Percentiles rank a stretch among this genome's conserved stretches.
Evolutionary conservation across 2,113 vertebrate species (phyloP).

Genomic region (Corapipo altera): DNA sequence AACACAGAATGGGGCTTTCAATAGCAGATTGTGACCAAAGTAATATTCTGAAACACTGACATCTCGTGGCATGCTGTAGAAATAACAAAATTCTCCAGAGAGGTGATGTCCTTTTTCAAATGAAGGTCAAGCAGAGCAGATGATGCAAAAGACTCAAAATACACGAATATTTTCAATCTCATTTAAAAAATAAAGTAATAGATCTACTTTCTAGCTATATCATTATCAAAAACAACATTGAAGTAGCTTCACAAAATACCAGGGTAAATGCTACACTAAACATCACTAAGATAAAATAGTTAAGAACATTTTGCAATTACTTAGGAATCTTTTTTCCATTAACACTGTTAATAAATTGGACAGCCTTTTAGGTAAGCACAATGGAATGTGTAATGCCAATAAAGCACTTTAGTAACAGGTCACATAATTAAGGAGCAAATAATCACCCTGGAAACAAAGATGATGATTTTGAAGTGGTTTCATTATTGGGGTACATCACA

Average conservation of each 20-base stretch:
- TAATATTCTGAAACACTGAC: conserved; percentile 50
- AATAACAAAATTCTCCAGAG: background rate
- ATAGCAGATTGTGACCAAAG: background rate
- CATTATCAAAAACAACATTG: background rate
- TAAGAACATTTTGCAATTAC: background rate
- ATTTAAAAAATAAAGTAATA: background rate
- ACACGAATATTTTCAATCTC: background rate
- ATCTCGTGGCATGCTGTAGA: background rate
- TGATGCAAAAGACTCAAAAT: background rate
- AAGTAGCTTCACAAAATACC: background rate
- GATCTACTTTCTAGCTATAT: background rate
- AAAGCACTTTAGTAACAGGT: background rate
- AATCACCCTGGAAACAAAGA: background rate
- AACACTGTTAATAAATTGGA: background rate
- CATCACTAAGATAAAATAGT: background rate
- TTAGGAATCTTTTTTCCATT: background rate
- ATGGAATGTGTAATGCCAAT: background rate
- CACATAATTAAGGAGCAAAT: background rate
- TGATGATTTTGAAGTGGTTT: background rate
- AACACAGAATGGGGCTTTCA: background rate
- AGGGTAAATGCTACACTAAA: background rate
- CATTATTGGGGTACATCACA: background rate
- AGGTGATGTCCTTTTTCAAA: background rate
- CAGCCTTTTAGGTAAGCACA: background rate
- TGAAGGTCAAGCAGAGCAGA: background rate